Evolutionary conservation across 2,888 invertebrate species (phyloP), one percentile per base, ranked within the genome.

Genomic region (Torymus texanus): DNA sequence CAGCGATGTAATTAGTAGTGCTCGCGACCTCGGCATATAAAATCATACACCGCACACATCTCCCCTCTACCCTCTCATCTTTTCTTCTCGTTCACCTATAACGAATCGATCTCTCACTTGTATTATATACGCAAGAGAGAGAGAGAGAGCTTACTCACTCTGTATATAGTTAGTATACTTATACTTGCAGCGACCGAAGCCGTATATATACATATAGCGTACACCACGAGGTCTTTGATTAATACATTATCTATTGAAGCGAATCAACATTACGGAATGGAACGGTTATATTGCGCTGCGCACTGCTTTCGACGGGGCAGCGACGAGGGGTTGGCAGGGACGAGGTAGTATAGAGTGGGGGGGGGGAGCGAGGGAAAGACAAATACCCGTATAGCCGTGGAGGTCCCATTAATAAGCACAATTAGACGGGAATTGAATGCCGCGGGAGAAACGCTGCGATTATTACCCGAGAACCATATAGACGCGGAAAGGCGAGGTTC

Each of bases 371-470:
- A 58, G 55, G 53, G 16, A 70, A 77, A 81, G 81, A 81, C 81
- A 81, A 79, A 79, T 81, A 79, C 56, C 65, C 62, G 55, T 50
- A 61, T 18, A 62, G 51, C 51, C 51, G 78, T 75, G 82, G 83
- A 82, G 84, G 83, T 83, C 84, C 83, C 82, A 83, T 84, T 86
- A 86, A 86, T 85, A 85, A 85, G 84, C 84, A 85, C 84, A 85
- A 85, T 85, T 85, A 85, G 84, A 83, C 83, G 82, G 81, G 85
- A 86, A 86, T 86, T 85, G 84, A 84, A 85, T 84, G 83, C 82
- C 82, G 41, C 41, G 53, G 62, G 71, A 68, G 70, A 72, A 71
- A 77, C 71, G 74, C 55, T 21, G 76, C 84, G 85, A 85, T 85
- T 85, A 85, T 85, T 83, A 84, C 80, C 79, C 73, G 68, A 75